A percentile compares a stretch with the other conserved stretches of the same genome.
Conservation (phyloP, 2,797 vertebrate species). For the Sebastiscus albofasciatus region DNA sequence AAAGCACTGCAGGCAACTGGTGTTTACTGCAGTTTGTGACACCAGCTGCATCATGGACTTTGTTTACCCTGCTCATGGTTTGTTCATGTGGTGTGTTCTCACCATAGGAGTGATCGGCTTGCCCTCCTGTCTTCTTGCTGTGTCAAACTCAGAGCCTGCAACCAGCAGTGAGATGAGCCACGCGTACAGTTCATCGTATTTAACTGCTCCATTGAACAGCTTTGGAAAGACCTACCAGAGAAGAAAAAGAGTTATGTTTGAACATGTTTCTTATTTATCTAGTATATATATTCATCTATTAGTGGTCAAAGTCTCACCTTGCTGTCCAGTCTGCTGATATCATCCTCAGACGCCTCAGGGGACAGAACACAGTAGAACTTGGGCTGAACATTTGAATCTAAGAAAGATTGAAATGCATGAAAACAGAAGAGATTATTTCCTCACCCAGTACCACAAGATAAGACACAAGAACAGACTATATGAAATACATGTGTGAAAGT, state of each 20-base stretch:
- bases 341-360: conserved; percentile 94
- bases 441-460: background rate
- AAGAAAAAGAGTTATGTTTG: background rate
- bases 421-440: background rate
- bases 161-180: conserved; percentile 90
- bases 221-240: conserved; percentile 90
- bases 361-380: conserved; percentile 97
- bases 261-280: background rate
- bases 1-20: too few species aligned
- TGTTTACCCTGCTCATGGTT: background rate
- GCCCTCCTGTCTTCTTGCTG: conserved; percentile 90
- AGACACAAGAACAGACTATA: background rate
- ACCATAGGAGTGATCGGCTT: conserved; percentile 93
- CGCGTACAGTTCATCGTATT: conserved; percentile 92
- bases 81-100: conserved; percentile 55
- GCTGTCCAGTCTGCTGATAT: conserved; percentile 90
- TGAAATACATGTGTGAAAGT: background rate
- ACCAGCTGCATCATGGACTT: background rate
- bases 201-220: conserved; percentile 88
- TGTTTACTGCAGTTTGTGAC: background rate
- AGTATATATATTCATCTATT: background rate
- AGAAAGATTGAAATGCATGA: conserved; percentile 9
- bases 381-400: conserved; percentile 90
- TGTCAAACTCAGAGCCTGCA: conserved; percentile 95
- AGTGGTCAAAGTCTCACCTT: conserved; percentile 76